Evolutionary conservation across 2,888 invertebrate species (phyloP).

Genomic region (Vannuccia rotundouncinata): DNA sequence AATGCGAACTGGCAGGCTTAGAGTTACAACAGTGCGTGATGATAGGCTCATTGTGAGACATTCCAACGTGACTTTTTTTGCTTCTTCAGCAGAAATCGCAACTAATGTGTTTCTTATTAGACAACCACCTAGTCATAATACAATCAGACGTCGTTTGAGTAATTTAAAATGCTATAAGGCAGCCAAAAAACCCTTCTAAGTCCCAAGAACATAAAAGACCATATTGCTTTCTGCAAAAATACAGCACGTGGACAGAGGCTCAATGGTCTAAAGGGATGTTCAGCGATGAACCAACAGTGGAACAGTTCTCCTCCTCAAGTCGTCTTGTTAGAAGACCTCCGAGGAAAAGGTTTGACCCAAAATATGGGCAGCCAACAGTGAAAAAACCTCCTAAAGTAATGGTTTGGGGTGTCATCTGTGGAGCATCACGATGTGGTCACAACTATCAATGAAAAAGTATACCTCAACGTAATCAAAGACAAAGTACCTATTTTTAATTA

Average conservation of each 20-base stretch:
- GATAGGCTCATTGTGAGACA: neutral
- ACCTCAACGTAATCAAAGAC: constrained; percentile 18
- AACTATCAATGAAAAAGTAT: constrained; percentile 25
- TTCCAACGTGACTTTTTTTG: neutral
- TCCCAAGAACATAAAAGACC: constrained; percentile 10
- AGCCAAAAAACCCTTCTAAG: neutral
- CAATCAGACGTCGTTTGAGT: constrained; percentile 10
- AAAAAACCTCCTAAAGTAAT: constrained; percentile 16
- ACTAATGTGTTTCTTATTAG: constrained; percentile 2
- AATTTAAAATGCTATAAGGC: neutral
- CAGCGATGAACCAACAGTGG: constrained; percentile 2
- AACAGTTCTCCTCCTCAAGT: neutral
- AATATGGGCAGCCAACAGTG: constrained; percentile 1
- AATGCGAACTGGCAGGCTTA: neutral
- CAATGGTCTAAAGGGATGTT: constrained; percentile 14
- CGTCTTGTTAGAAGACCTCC: constrained; percentile 15
- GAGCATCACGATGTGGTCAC: constrained; percentile 1
- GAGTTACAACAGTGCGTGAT: constrained; percentile 15
- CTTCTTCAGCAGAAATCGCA: constrained; percentile 6
- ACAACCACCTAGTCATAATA: neutral
- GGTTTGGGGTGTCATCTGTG: constrained; percentile 29
- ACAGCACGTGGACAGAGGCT: constrained; percentile 11
- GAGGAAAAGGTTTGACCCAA: neutral
- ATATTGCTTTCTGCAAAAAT: constrained; percentile 2
- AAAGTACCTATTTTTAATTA: constrained; percentile 21